Evolutionary conservation across 2,888 invertebrate genomes (phyloP), one percentile per base, ranked within the genome.

Genomic region (Ochropleura leucogaster): DNA sequence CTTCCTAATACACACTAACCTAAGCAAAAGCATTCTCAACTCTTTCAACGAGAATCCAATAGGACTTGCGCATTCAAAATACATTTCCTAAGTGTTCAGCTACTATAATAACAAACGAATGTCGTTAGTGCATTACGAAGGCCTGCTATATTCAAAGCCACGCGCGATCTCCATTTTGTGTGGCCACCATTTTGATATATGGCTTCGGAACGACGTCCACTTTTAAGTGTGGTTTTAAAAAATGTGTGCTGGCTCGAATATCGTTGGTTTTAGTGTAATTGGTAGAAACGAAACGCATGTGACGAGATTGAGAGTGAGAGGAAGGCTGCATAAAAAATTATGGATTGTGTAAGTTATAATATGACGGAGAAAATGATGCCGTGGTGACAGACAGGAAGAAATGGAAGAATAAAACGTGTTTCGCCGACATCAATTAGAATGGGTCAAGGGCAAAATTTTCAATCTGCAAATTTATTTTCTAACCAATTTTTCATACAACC

Each of bases 101-200:
- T 51, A 72, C 77, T 74, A 63, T 62, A 69, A 70, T n/a, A 71
- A 70, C 83, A 83, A 83, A 80, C 79, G 75, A 79, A 79, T 83
- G 79, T 85, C 79, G 82, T 83, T 77, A 79, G 77, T 81, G 79
- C 85, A 87, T 82, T 81, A 80, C 68, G 72, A 73, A 60, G 68
- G 60, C 65, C 76, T 84, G 73, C 74, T 87, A 78, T 82, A 88
- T 87, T 85, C 86, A 77, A 57, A 77, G 73, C 71, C 85, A 87
- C 83, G 85, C 82, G 75, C 84, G 64, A 62, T 72, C 79, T 78
- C 82, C 82, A 81, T 87, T 88, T 83, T 75, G 69, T 70, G 68
- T 65, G 68, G 74, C 68, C 44, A 79, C 85, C 83, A 81, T 85
- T 79, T 71, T 85, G 89, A 85, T 87, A 84, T 86, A 90, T 85